A percentile compares a stretch with the other conserved stretches of the same genome.
phyloP scores from a whole-genome alignment of 2,888 invertebrate genomes.

The Drepanosiphum platanoidis region DNA sequence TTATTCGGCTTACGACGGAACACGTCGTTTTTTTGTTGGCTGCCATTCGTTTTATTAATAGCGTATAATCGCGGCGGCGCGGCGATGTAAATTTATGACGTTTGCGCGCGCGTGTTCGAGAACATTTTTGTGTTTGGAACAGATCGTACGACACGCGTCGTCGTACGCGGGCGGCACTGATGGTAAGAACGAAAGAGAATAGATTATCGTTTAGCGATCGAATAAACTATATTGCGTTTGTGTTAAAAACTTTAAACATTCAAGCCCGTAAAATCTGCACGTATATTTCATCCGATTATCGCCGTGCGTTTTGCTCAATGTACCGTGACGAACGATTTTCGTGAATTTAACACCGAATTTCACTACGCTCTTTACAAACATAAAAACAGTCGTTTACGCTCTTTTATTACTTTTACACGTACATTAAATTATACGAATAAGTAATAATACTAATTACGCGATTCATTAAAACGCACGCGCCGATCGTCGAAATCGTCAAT shows the following conservation, averaged over 20 bases:
- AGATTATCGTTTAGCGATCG: background rate
- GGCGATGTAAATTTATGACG: background rate
- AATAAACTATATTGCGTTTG: background rate
- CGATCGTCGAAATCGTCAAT: no score
- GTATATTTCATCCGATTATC: background rate
- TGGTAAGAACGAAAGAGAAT: background rate
- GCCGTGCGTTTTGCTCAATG: slow-evolving; percentile 10
- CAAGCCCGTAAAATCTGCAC: background rate
- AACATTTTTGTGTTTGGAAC: background rate
- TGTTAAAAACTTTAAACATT: slow-evolving; percentile 9
- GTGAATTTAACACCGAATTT: slow-evolving; percentile 24
- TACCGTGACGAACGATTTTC: slow-evolving; percentile 1
- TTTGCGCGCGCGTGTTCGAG: background rate
- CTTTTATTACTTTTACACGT: no score
- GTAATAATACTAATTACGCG: no score
- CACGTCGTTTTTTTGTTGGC: background rate
- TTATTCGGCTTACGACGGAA: background rate
- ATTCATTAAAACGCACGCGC: no score
- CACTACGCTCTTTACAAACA: background rate
- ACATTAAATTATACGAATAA: no score
- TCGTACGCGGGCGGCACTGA: no score
- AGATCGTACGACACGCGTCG: background rate
- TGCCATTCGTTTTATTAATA: background rate
- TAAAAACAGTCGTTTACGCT: slow-evolving; percentile 17
- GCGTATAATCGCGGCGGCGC: no score